Evolutionary conservation across 2,113 vertebrate species (phyloP).

Genomic region (Sciurus niger): DNA sequence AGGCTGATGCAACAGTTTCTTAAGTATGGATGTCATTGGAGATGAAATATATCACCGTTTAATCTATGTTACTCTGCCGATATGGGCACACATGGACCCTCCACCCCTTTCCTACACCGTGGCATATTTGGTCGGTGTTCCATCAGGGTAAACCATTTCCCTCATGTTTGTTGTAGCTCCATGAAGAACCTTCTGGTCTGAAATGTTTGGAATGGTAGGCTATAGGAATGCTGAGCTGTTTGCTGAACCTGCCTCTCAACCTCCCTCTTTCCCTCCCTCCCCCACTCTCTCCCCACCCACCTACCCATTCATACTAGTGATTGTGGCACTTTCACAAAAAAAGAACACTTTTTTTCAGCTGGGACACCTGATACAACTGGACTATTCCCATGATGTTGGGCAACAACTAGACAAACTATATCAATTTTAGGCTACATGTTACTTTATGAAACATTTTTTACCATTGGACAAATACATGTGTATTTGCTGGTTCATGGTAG

Average conservation of each 20-base stretch:
- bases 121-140: constrained; percentile 19
- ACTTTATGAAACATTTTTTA: constrained; percentile 51
- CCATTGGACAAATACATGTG: neutral
- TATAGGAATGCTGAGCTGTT: constrained; percentile 25
- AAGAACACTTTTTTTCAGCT: neutral
- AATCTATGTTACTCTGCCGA: constrained; percentile 6
- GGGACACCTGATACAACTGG: neutral
- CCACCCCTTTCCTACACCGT: neutral
- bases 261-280: fast-evolving
- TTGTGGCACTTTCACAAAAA: neutral
- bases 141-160: neutral
- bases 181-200: constrained; percentile 48
- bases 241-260: neutral
- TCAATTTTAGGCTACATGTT: neutral
- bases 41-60: constrained; percentile 26
- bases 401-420: neutral
- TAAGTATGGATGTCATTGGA: neutral
- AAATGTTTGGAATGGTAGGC: neutral
- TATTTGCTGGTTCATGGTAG: neutral
- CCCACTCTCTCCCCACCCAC: no score
- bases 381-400: neutral
- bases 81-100: constrained; percentile 18
- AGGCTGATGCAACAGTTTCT: neutral
- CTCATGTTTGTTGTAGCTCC: neutral
- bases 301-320: no score